Conservation (phyloP, 37 sponge, comb jelly and placozoan genomes). For the Petrosia ficiformis region DNA sequence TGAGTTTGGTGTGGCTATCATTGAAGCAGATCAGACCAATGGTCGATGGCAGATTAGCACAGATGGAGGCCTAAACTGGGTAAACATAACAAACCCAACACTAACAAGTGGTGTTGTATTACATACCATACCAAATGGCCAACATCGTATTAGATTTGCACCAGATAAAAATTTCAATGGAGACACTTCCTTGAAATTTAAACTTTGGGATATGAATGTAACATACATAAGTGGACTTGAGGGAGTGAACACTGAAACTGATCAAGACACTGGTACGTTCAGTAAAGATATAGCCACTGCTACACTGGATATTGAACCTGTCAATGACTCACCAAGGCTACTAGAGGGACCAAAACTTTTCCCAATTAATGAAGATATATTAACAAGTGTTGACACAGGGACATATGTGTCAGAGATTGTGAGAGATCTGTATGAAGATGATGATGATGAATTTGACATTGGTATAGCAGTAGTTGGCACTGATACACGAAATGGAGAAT, state of each 20-base stretch:
- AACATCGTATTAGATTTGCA: conserved; percentile 69
- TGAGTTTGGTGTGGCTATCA: conserved; percentile 79
- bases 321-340: conserved; percentile 78
- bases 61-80: conserved; percentile 71
- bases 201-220: conserved; percentile 81
- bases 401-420: conserved; percentile 34
- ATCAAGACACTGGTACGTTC: conserved; percentile 68
- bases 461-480: conserved; percentile 68
- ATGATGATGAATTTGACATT: conserved; percentile 28
- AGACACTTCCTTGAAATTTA: conserved; percentile 45
- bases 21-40: conserved; percentile 44
- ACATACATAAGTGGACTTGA: conserved; percentile 48
- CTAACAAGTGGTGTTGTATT: conserved; percentile 57
- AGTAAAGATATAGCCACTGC: conserved; percentile 64
- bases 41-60: conserved; percentile 77
- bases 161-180: conserved; percentile 77
- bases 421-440: conserved; percentile 34
- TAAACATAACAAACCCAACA: conserved; percentile 35
- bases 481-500: conserved; percentile 69
- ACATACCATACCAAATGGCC: conserved; percentile 21
- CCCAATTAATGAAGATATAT: conserved; percentile 54
- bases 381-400: conserved; percentile 28
- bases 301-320: conserved; percentile 62
- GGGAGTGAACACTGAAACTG: conserved; percentile 54
- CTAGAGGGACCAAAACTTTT: conserved; percentile 6